A percentile compares a stretch with the other conserved stretches of the same genome.
phyloP scores from a whole-genome alignment of 2,113 vertebrate species.

The Coreoperca whiteheadi region DNA sequence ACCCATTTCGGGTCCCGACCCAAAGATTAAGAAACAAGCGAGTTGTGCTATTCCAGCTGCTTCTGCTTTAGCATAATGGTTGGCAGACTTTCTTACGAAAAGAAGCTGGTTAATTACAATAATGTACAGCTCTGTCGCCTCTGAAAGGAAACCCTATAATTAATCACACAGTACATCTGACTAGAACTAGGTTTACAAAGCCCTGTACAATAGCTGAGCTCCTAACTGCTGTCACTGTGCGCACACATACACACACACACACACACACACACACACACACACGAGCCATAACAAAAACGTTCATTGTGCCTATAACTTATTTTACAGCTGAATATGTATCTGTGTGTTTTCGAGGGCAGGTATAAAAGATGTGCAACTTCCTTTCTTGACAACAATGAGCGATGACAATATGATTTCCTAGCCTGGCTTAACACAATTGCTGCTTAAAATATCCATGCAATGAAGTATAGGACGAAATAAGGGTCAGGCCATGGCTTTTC shows the following conservation, averaged over 20 bases:
- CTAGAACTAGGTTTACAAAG: constrained; percentile 65
- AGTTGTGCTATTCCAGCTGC: constrained; percentile 65
- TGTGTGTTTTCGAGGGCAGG: neutral
- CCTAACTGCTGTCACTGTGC: constrained; percentile 5
- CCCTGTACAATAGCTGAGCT: constrained; percentile 49
- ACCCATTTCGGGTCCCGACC: constrained; percentile 18
- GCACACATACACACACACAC: constrained; percentile 1
- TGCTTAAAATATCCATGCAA: constrained; percentile 38
- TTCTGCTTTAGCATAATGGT: constrained; percentile 48
- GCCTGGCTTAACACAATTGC: constrained; percentile 11
- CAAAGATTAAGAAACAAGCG: constrained; percentile 15
- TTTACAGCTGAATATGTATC: constrained; percentile 18
- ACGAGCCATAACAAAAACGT: constrained; percentile 11
- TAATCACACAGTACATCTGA: constrained; percentile 73
- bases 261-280: neutral
- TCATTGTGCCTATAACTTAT: constrained; percentile 8
- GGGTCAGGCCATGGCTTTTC: neutral
- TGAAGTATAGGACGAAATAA: neutral
- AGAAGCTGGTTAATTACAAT: constrained; percentile 62
- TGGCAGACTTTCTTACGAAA: constrained; percentile 60
- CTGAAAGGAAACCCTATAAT: constrained; percentile 59
- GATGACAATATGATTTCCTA: constrained; percentile 28
- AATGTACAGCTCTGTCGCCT: constrained; percentile 66
- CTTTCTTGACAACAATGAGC: constrained; percentile 18
- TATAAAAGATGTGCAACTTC: constrained; percentile 25